phyloP scores from a whole-genome alignment of 2,797 vertebrate species.

The Dallia pectoralis region DNA sequence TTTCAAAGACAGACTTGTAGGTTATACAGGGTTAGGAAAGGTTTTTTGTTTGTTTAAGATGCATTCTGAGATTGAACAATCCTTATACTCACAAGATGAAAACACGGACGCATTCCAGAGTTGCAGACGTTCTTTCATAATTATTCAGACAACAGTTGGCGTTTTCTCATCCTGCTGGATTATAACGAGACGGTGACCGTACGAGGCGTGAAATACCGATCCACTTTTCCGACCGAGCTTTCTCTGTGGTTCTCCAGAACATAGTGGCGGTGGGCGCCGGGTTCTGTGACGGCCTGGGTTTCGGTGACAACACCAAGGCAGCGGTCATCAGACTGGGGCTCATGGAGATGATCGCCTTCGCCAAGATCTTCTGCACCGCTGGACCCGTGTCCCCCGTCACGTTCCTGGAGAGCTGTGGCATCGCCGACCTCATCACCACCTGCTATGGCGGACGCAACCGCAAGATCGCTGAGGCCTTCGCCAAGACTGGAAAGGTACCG shows the following conservation, averaged over 20 bases:
- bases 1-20: no score
- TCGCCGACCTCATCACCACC: conserved; percentile 96
- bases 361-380: conserved; percentile 86
- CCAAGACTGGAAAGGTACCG: conserved; percentile 81
- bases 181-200: neutral
- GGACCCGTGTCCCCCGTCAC: conserved; percentile 78
- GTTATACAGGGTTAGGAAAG: no score
- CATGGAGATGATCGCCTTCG: conserved; percentile 95
- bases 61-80: no score
- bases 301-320: conserved; percentile 95
- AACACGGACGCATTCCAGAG: no score
- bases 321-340: conserved; percentile 94
- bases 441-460: conserved; percentile 96
- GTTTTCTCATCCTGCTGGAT: no score
- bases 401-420: conserved; percentile 95
- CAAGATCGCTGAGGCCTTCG: conserved; percentile 91
- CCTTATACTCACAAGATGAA: no score
- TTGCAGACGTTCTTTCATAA: no score
- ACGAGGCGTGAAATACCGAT: neutral
- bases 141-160: no score
- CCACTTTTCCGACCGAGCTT: neutral
- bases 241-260: conserved; percentile 74
- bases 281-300: conserved; percentile 94
- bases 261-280: conserved; percentile 94
- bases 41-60: no score